These are phyloP conservation scores for Melanostoma mellinum DNA, from an alignment of 2,888 invertebrate genomes.

Conservation along the genomic window DNA sequence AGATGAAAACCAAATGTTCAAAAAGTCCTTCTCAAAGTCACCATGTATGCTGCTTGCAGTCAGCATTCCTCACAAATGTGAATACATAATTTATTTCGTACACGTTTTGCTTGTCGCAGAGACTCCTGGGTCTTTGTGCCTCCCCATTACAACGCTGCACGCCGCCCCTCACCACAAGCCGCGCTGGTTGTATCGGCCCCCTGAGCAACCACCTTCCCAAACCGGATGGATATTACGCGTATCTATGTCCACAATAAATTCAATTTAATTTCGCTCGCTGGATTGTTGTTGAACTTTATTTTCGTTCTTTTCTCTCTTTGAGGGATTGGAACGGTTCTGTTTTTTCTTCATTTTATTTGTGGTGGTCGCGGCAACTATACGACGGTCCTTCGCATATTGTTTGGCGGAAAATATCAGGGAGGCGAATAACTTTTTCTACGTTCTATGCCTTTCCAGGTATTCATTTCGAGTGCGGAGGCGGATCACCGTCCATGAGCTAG, in stretches of 20 bases:
- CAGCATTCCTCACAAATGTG: constrained; percentile 68
- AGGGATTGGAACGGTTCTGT: constrained; percentile 3
- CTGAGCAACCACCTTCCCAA: constrained; percentile 46
- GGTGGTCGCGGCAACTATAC: constrained; percentile 20
- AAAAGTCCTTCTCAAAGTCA: constrained; percentile 62
- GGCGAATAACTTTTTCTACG: constrained; percentile 54
- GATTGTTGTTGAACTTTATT: constrained; percentile 54
- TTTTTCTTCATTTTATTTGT: not conserved
- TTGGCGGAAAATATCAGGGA: constrained; percentile 36
- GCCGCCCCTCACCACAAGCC: not conserved
- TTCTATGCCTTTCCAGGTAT: constrained; percentile 23
- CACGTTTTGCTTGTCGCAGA: constrained; percentile 71
- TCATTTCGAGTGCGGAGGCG: constrained; percentile 57
- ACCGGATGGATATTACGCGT: constrained; percentile 73
- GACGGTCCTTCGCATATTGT: constrained; percentile 47
- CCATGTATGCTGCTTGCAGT: constrained; percentile 44
- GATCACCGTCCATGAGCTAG: constrained; percentile 24
- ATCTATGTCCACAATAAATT: constrained; percentile 73
- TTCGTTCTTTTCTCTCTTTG: constrained; percentile 16
- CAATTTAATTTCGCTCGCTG: constrained; percentile 70
- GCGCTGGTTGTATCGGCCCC: not conserved
- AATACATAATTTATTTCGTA: constrained; percentile 72
- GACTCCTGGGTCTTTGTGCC: constrained; percentile 65
- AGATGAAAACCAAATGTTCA: constrained; percentile 36
- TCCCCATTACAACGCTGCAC: not conserved